phyloP scores from a whole-genome alignment of 2,888 invertebrate genomes.

The Patella pellucida region DNA sequence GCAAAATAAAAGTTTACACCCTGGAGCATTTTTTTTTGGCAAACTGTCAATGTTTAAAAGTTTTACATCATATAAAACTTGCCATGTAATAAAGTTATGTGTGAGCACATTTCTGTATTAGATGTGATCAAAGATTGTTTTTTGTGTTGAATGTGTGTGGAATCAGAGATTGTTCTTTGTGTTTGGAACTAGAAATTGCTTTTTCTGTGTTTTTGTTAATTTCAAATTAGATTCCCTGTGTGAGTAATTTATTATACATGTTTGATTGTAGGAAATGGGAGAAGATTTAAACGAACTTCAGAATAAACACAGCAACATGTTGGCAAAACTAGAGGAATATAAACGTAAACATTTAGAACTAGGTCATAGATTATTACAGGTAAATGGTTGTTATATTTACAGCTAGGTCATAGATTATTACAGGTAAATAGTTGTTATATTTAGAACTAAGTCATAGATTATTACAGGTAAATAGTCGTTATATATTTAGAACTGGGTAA shows the following conservation, averaged over 20 bases:
- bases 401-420: too few species aligned
- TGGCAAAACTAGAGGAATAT: constrained; percentile 85
- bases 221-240: neutral
- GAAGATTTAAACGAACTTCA: constrained; percentile 84
- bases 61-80: neutral
- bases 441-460: too few species aligned
- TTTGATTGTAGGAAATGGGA: constrained; percentile 74
- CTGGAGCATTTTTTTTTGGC: neutral
- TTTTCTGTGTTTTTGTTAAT: neutral
- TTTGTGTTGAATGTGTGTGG: neutral
- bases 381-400: constrained; percentile 67
- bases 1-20: too few species aligned
- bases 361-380: constrained; percentile 87
- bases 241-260: too few species aligned
- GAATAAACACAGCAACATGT: constrained; percentile 84
- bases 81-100: too few species aligned
- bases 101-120: neutral
- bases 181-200: neutral
- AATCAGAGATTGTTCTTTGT: neutral
- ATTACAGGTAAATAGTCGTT: neutral
- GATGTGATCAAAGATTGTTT: too few species aligned
- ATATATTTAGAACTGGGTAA: constrained; percentile 82
- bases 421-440: too few species aligned
- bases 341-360: constrained; percentile 85
- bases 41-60: neutral